A percentile compares a stretch with the other conserved stretches of the same genome.
phyloP scores from a whole-genome alignment of 2,797 vertebrate species.

The Staurois parvus region DNA sequence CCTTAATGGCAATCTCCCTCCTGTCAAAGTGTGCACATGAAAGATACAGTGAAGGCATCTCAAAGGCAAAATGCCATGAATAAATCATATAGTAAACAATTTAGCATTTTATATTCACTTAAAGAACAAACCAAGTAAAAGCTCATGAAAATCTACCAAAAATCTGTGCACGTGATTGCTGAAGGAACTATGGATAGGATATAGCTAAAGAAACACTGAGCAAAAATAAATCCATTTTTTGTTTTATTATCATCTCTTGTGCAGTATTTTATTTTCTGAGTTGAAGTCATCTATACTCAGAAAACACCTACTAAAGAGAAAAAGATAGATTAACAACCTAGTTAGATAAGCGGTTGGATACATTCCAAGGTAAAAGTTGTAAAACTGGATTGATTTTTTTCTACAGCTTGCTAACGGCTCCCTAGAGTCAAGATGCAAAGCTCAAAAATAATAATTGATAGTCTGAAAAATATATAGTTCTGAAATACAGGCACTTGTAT shows the following conservation, averaged over 20 bases:
- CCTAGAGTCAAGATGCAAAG: slow-evolving; percentile 72
- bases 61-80: neutral
- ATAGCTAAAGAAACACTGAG: neutral
- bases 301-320: slow-evolving; percentile 47
- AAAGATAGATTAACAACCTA: slow-evolving; percentile 69
- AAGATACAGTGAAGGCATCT: neutral
- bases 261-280: slow-evolving; percentile 6
- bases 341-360: slow-evolving; percentile 73
- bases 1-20: too few species aligned
- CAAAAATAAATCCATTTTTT: slow-evolving; percentile 11
- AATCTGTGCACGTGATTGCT: neutral
- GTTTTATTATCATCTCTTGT: slow-evolving; percentile 44
- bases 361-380: slow-evolving; percentile 79
- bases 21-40: neutral
- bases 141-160: neutral
- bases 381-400: slow-evolving; percentile 81
- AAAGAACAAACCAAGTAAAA: neutral
- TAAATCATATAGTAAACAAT: neutral
- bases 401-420: slow-evolving; percentile 77
- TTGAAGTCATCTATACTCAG: slow-evolving; percentile 26
- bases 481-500: slow-evolving; percentile 61
- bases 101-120: neutral
- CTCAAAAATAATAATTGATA: slow-evolving; percentile 81
- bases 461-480: slow-evolving; percentile 70
- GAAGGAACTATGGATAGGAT: neutral